Conservation (phyloP, 2,113 vertebrate genomes). For the Mellivora capensis region DNA sequence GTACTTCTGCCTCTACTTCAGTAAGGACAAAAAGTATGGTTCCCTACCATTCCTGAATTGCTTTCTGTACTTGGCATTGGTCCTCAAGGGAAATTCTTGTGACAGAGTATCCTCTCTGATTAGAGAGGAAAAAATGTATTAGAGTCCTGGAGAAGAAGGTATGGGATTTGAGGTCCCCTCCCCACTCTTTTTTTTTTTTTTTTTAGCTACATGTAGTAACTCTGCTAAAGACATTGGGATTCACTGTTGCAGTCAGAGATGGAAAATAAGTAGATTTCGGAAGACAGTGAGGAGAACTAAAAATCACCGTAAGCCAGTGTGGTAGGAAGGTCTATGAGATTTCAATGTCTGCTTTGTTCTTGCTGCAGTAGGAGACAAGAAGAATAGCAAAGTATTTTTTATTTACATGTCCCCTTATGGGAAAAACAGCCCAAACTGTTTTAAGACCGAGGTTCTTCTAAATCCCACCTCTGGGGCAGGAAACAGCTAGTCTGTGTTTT, state of each 20-base stretch:
- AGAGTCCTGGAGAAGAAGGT: not conserved
- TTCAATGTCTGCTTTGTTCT: not conserved
- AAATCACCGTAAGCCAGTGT: not conserved
- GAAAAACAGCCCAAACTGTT: not conserved
- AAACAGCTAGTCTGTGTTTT: not conserved
- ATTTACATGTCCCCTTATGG: not conserved
- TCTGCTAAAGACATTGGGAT: not conserved
- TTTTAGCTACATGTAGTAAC: not conserved
- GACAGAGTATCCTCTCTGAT: not conserved
- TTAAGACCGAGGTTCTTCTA: not conserved
- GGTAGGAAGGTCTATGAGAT: not conserved
- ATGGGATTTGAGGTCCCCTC: not conserved
- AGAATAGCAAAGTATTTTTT: not conserved
- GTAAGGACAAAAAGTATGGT: not conserved
- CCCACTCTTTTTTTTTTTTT: not conserved
- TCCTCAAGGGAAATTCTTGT: not conserved
- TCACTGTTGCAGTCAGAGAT: not conserved
- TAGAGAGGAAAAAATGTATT: not conserved
- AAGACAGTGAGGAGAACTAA: not conserved
- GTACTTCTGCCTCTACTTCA: not conserved
- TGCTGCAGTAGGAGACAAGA: not conserved
- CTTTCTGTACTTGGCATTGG: constrained; percentile 3
- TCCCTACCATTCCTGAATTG: not conserved
- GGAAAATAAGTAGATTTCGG: not conserved
- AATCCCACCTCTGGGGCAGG: not conserved